Evolutionary conservation across 2,113 vertebrate genomes (phyloP).

Genomic region (Lophius piscatorius): DNA sequence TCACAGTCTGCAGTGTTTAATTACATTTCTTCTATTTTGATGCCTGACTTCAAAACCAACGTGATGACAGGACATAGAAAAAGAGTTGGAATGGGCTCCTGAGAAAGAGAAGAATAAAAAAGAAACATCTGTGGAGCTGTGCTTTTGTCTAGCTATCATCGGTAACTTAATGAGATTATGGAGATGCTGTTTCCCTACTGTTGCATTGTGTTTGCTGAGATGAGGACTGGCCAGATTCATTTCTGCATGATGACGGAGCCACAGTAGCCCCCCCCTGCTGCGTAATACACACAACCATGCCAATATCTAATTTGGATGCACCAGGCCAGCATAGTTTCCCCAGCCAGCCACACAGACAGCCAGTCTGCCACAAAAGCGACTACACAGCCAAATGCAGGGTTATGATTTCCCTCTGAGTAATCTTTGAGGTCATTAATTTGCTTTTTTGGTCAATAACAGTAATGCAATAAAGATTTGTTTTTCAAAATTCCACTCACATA

Average conservation of each 20-base stretch:
- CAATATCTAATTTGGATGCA: slow-evolving; percentile 74
- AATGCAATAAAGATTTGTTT: slow-evolving; percentile 9
- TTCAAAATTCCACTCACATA: not conserved
- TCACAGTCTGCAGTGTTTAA: slow-evolving; percentile 10
- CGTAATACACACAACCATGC: slow-evolving; percentile 60
- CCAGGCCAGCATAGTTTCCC: slow-evolving; percentile 66
- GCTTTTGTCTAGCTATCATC: slow-evolving; percentile 48
- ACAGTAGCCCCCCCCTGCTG: slow-evolving; percentile 67
- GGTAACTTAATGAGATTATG: slow-evolving; percentile 56
- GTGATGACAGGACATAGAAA: slow-evolving; percentile 12
- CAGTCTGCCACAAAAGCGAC: slow-evolving; percentile 43
- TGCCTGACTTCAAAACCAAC: slow-evolving; percentile 25
- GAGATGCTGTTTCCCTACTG: slow-evolving; percentile 53
- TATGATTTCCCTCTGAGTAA: slow-evolving; percentile 48
- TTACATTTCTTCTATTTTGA: slow-evolving; percentile 4
- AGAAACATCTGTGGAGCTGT: slow-evolving; percentile 14
- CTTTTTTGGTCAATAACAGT: slow-evolving; percentile 11
- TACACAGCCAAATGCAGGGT: slow-evolving; percentile 57
- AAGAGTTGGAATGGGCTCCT: slow-evolving; percentile 13
- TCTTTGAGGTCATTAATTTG: slow-evolving; percentile 39
- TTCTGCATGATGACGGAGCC: slow-evolving; percentile 63
- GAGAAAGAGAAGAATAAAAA: not conserved
- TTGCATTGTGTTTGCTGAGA: slow-evolving; percentile 65
- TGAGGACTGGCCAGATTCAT: slow-evolving; percentile 65
- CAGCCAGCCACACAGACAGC: slow-evolving; percentile 45